Base-by-base conservation (phyloP, 2,888 invertebrate genomes). In the Nymphalis urticae region DNA sequence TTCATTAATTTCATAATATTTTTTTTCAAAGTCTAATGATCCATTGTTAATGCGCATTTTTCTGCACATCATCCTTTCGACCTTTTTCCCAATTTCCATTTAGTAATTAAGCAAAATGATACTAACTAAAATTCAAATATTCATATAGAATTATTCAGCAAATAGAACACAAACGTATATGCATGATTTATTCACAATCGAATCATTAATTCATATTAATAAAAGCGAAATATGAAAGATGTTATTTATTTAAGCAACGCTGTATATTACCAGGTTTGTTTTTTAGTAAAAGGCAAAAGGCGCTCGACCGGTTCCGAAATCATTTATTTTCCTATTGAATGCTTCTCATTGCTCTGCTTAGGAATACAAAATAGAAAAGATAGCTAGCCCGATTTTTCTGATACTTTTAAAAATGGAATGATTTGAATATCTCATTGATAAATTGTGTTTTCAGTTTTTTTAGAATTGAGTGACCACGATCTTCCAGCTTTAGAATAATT, bases 241-340 rank as follows among this genome's bases (percentile, higher is more conserved):
- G 27, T 56, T 56, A 56, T 56, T 56, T 56, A 66, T 54, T 19
- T 51, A 60, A 59, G 48, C 68, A 32, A 32, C 50, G 62, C 19
- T 62, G 51, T 59, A 48, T 66, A 64, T 68, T 64, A 65, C 56
- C 62, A 63, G 60, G 47, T 70, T 67, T 59, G 62, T 62, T 67
- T 67, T 70, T 69, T 62, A 32, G 63, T 54, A 36, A 58, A 48
- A 63, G 54, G 62, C 62, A 36, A 69, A 54, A 69, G 53, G 56
- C 71, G 65, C 62, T 70, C 72, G 66, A 66, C 66, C 65, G 70
- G 54, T 65, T 50, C 62, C 60, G 59, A 68, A 71, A 74, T 72
- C 68, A 71, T 72, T 74, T 71, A 72, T 71, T 74, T 72, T 70
- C 69, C 72, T 64, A 72, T 70, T 70, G 66, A 72, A 68, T 63